phyloP scores from a whole-genome alignment of 37 sponge, comb jelly and placozoan genomes.

The Diacarnus erythraeanus region DNA sequence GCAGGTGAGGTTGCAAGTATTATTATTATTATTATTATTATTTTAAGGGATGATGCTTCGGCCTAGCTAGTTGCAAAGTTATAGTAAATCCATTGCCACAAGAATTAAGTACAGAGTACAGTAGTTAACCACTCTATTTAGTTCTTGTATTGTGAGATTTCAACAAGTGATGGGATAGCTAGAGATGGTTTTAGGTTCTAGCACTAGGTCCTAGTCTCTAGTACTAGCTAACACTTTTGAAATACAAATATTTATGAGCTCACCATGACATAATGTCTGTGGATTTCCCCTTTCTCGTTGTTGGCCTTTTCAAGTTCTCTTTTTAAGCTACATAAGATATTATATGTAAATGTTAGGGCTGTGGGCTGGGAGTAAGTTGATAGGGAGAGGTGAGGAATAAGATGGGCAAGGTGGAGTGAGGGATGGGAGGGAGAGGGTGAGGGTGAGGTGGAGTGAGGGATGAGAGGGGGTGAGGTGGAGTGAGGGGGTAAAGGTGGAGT shows the following conservation, averaged over 20 bases:
- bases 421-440: conserved; percentile 20
- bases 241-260: neutral
- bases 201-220: too few species aligned
- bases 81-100: too few species aligned
- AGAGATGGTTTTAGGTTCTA: too few species aligned
- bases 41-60: too few species aligned
- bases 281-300: conserved; percentile 72
- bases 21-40: too few species aligned
- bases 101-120: too few species aligned
- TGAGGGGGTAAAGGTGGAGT: neutral
- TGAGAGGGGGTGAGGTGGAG: neutral
- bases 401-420: neutral
- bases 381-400: neutral
- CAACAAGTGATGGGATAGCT: too few species aligned
- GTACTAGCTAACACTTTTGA: too few species aligned
- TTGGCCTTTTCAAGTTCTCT: conserved; percentile 59
- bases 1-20: too few species aligned
- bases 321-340: conserved; percentile 54
- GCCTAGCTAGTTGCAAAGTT: too few species aligned
- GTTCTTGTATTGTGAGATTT: too few species aligned
- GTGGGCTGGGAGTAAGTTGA: neutral
- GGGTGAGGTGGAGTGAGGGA: neutral
- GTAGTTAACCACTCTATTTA: too few species aligned
- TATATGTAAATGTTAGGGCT: neutral
- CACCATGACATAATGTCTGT: conserved; percentile 81